phyloP scores from a whole-genome alignment of 2,113 vertebrate species.

The Sigmodon hispidus region DNA sequence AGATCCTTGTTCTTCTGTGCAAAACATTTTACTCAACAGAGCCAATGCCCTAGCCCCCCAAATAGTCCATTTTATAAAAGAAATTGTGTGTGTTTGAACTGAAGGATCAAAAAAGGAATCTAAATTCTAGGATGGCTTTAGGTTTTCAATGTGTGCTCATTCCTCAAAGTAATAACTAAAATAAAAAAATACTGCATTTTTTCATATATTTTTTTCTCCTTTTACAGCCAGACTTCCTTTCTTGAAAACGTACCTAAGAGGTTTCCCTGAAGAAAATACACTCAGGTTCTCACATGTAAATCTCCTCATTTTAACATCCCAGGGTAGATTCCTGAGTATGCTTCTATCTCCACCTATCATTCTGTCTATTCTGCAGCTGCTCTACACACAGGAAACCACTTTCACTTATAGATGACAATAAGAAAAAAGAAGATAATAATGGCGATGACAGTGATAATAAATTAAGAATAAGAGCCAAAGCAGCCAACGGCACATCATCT shows the following conservation, averaged over 20 bases:
- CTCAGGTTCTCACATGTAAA: background rate
- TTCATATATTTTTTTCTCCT: background rate
- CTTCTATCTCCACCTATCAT: background rate
- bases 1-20: background rate
- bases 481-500: background rate
- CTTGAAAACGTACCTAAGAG: background rate
- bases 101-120: background rate
- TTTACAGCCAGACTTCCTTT: background rate
- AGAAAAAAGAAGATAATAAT: background rate
- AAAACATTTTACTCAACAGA: background rate
- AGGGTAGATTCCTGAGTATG: background rate
- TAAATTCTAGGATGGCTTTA: background rate
- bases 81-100: background rate
- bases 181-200: background rate
- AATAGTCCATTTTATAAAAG: background rate
- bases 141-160: background rate
- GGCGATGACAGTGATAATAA: background rate
- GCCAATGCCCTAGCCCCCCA: background rate
- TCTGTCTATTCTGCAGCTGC: no score
- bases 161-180: background rate
- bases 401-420: background rate
- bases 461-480: background rate
- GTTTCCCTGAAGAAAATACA: background rate
- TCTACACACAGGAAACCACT: background rate
- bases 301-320: background rate